Base-by-base conservation (phyloP, 2,797 vertebrate species). In the Sandelia bainsii region DNA sequence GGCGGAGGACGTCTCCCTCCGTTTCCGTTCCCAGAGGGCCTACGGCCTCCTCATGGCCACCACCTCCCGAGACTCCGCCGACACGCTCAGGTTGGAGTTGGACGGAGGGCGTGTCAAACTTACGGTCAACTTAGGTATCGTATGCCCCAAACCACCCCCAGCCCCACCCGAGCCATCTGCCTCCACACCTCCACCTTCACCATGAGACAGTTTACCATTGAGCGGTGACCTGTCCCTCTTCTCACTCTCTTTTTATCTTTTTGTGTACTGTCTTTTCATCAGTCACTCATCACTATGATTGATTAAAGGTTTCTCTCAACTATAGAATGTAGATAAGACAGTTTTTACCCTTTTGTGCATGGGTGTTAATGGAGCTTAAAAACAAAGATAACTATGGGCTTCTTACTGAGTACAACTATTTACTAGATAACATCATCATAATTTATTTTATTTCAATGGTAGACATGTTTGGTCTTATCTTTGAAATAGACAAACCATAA, bases 71-170 rank as follows among this genome's bases (percentile, higher is more conserved):
- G 97, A 99, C 77, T 99, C 98, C 0, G 97, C 98, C 0, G 98
- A 99, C 90, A 99, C 98, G 0, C 93, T 99, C 34, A 95, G 97
- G 17, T 92, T 99, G 80, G 98, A 99, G 93, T 92, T 99, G 85
- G 98, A 99, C 0, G 96, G 97, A 37, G 94, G 97, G 56, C 96
- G 97, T 0, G 97, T 99, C 87, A 99, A 99, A 89, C 97, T 99
- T 72, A 99, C 97, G 89, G 98, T 99, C 93, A 99, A 99, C 91
- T 81, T 99, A 99, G 98, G 98, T 99, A 99, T 98, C 89, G 96
- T 98, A 96, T 96, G 73, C 29, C 29, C 29, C 29, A 32, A 32
- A 5, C 25, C 25, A 39, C 54, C 59, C 59, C 25, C 27, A 34
- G 65, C 69, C 52, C 50, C 65, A 56, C 40, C 71, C 54, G 63